Base-by-base conservation (phyloP, 1,140 invertebrate species). In the Drosophila albomicans region DNA sequence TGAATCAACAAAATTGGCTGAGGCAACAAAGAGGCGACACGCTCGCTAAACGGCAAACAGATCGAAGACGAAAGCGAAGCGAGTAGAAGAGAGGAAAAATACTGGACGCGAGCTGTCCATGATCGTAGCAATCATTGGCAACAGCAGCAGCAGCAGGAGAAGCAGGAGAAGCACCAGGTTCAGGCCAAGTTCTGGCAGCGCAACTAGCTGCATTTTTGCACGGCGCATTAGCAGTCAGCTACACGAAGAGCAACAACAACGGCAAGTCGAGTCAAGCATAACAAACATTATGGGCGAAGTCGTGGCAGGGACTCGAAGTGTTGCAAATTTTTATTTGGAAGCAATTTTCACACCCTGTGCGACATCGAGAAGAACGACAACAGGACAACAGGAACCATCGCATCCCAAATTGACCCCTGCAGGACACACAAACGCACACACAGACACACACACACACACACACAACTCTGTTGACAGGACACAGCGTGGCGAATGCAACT, bases 291-390 rank as follows among this genome's bases (percentile, higher is more conserved):
- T 59, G 58, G 48, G n/a, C n/a, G 5, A 15, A 62, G 59, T 35
- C 20, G 43, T 11, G 52, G 41, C 75, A 35, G 13, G 30, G 25
- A 15, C 32, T 54, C 64, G 59, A 54, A 79, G 84, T 87, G 85
- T 89, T 85, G 85, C 85, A 89, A 89, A 89, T 90, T 89, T 90
- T 89, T 89, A 89, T 89, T 89, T 90, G 86, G 85, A 89, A 89
- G 86, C 86, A 89, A 89, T 89, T 89, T 89, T 89, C 85, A 89
- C 85, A 90, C 85, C 85, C 85, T 87, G 75, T 70, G 66, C 70
- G 63, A 74, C 70, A 73, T 57, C 54, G 49, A 35, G 45, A 43
- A 59, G 58, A 28, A 45, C 35, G 20, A 56, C 54, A 38, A 61
- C 8, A 61, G 64, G 45, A 72, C 46, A 68, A 78, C 61, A 41